Evolutionary conservation across 2,888 invertebrate genomes (phyloP), one percentile per base, ranked within the genome.

Genomic region (Harpalus rufipes): DNA sequence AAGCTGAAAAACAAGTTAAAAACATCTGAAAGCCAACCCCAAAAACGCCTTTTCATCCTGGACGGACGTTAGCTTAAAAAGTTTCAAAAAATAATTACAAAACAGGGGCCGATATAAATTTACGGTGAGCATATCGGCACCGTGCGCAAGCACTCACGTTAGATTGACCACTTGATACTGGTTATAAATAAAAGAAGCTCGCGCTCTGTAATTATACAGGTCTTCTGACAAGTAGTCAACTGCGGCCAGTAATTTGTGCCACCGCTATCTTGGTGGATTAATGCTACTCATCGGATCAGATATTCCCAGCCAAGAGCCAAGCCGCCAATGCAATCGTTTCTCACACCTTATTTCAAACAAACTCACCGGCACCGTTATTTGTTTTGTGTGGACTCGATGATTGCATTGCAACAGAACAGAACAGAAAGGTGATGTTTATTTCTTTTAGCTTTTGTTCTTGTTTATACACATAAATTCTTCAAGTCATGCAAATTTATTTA

Each of bases 121-220:
- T 74, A 41, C 18, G 41, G 44, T 74, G 41, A 74, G 10, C 51
- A 74, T 74, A 68, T 68, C 68, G 68, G 68, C 68, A 68, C 63
- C 63, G 12, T 63, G 68, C 44, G 10, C 51, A 51, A 58, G 78
- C 78, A 78, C 78, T 78, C 78, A 78, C 78, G n/a, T 78, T 65
- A 81, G 81, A 81, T 81, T 65, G 81, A 81, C 81, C 44, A 81
- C 65, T 63, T 65, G 81, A 81, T 81, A 81, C 18, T 81, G 51
- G 81, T 63, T 81, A 41, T 65, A 81, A 81, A 81, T 81, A 81
- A 81, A 81, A 81, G 81, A 61, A 81, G 44, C 39, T 59, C 41
- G 81, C 81, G 61, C 81, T 81, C 81, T 81, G 32, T 78, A 78
- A 78, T 78, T 78, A 81, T 81, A 81, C 63, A 65, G 14, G 61